A percentile compares a stretch with the other conserved stretches of the same genome.
Conservation (phyloP, 2,113 vertebrate species). For the Erythrocercus mccallii region DNA sequence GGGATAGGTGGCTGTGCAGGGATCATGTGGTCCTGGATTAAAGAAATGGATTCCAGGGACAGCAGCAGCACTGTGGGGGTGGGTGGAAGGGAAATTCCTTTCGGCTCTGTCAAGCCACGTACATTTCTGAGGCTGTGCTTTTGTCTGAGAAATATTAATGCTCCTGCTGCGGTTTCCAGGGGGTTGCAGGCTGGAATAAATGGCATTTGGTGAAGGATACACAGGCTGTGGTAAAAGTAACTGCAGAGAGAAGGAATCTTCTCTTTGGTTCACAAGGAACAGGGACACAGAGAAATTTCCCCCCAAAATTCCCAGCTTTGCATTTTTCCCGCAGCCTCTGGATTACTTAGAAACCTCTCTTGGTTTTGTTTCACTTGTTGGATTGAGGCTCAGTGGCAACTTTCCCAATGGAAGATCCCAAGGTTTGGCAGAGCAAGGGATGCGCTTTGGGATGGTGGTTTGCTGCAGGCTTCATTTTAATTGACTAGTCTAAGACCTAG, state of each 20-base stretch:
- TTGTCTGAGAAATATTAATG: neutral
- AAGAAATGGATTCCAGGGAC: neutral
- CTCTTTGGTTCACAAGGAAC: neutral
- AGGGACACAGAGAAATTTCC: neutral
- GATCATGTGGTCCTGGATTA: rapidly evolving
- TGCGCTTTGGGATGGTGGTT: neutral
- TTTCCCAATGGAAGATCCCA: neutral
- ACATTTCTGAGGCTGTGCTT: neutral
- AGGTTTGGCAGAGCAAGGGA: neutral
- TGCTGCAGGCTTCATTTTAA: neutral
- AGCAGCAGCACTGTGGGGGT: neutral
- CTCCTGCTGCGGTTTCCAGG: neutral
- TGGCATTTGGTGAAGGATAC: neutral
- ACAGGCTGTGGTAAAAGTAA: neutral
- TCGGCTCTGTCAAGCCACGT: rapidly evolving
- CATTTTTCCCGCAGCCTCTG: neutral
- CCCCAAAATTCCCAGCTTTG: neutral
- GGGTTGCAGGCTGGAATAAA: neutral
- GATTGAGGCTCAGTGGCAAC: neutral
- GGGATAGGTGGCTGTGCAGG: neutral
- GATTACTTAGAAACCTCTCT: neutral
- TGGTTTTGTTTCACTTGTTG: neutral
- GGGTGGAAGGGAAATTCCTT: neutral
- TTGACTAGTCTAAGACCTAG: neutral
- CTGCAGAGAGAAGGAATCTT: neutral